A percentile compares a stretch with the other conserved stretches of the same genome.
Conservation (phyloP, 2,888 invertebrate species). For the Epinotia demarniana region DNA sequence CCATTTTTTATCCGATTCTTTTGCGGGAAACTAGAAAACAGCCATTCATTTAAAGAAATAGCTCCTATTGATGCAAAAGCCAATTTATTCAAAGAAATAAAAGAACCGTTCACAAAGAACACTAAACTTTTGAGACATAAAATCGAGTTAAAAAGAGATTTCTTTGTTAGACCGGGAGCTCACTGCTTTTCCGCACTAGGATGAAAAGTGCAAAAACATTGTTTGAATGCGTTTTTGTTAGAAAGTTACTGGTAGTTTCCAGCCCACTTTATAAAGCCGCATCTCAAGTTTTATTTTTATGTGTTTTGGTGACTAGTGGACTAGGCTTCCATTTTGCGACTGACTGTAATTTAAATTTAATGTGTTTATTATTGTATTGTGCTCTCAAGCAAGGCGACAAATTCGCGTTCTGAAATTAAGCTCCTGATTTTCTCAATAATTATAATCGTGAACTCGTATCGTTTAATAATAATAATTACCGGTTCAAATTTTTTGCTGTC, state of each 20-base stretch:
- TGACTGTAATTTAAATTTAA: too few relatives aligned
- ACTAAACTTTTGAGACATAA: slow-evolving; percentile 32
- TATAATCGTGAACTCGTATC: too few relatives aligned
- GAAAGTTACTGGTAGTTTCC: background rate
- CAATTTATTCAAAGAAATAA: slow-evolving; percentile 30
- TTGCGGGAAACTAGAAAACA: background rate
- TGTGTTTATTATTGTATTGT: too few relatives aligned
- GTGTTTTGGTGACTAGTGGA: too few relatives aligned
- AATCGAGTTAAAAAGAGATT: slow-evolving; percentile 44
- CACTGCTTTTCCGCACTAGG: slow-evolving; percentile 24
- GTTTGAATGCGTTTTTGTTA: slow-evolving; percentile 17
- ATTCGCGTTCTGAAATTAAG: too few relatives aligned
- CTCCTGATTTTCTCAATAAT: too few relatives aligned
- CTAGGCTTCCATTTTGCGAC: too few relatives aligned
- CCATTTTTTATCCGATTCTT: background rate
- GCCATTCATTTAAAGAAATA: background rate
- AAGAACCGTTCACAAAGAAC: slow-evolving; percentile 16
- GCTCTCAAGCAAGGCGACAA: too few relatives aligned
- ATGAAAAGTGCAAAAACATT: slow-evolving; percentile 6
- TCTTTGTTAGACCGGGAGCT: slow-evolving; percentile 30
- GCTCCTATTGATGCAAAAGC: slow-evolving; percentile 20
- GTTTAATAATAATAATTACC: too few relatives aligned
- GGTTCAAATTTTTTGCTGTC: too few relatives aligned
- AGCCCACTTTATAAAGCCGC: background rate
- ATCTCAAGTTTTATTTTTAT: background rate